Conservation (phyloP, 1,140 invertebrate species). For the Solenopsis fugax region DNA sequence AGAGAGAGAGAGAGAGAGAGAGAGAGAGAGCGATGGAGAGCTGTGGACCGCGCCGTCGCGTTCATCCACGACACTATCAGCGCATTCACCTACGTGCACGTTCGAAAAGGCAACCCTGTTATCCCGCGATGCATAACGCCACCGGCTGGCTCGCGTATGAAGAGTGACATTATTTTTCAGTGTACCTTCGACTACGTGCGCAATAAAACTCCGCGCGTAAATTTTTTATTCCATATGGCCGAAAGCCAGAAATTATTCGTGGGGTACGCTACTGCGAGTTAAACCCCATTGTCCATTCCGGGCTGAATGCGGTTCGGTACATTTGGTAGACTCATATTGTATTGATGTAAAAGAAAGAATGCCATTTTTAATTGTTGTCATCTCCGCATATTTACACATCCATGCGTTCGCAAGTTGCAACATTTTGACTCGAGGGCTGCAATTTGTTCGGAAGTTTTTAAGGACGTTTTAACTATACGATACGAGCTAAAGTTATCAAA, state of each 20-base stretch:
- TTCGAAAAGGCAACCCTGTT: conserved; percentile 61
- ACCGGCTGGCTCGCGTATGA: conserved; percentile 29
- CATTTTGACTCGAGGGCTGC: neutral
- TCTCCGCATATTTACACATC: neutral
- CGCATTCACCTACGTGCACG: conserved; percentile 22
- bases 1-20: conserved; percentile 3
- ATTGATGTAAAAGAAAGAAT: neutral
- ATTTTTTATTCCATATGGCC: conserved; percentile 13
- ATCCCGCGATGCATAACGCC: conserved; percentile 45
- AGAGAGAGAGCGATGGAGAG: conserved; percentile 1
- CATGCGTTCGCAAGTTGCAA: neutral
- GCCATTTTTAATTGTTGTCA: neutral
- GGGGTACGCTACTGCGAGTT: neutral
- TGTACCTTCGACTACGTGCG: conserved; percentile 8
- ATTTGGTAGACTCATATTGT: neutral
- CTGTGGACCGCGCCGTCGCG: conserved; percentile 5
- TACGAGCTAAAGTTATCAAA: no score
- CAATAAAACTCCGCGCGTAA: conserved; percentile 30
- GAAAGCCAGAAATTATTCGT: conserved; percentile 35
- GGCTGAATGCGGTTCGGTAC: neutral
- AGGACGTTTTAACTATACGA: no score
- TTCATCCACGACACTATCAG: conserved; percentile 46
- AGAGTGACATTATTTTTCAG: conserved; percentile 56
- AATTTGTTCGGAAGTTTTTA: neutral
- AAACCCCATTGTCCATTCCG: neutral